Base-by-base conservation (phyloP, 2,888 invertebrate genomes). In the Spialia ferax region DNA sequence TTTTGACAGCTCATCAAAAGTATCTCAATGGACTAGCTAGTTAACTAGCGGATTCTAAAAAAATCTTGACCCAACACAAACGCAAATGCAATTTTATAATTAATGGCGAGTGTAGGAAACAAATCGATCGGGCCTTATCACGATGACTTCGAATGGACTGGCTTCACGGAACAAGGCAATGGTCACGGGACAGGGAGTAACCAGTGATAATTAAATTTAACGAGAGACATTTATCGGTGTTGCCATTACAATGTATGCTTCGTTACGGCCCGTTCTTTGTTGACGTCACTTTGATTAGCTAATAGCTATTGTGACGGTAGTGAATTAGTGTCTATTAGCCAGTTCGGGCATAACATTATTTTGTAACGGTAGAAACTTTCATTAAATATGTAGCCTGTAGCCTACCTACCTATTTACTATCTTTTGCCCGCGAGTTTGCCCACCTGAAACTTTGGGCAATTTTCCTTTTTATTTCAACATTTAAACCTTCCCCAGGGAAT, bases 121-220 rank as follows among this genome's bases (percentile, higher is more conserved):
- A 73, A 72, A 72, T 70, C 64, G 63, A 73, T 74, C 45, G 54
- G 10, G 13, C 20, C 61, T 55, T 66, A 67, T 67, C 67, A 77
- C 62, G 66, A 70, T 68, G 73, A 75, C 79, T 76, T 29, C 29
- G 23, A 26, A 29, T 75, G 74, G 75, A 71, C 68, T 13, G 45
- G 29, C 32, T 70, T 74, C 73, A 74, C 74, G 70, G 75, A 69
- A 74, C 71, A 84, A 78, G 69, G 76, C 82, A 82, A 84, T 72
- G 74, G 77, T 77, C 78, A 77, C 74, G 72, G 75, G 74, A 71
- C 75, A 73, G 75, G 59, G 70, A 80, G 77, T 82, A 84, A 85
- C 81, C 79, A 77, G 77, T 77, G 77, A 80, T 87, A 87, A 88
- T 86, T 86, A 82, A 85, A 86, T 77, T 76, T 84, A 87, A 88